Percentiles rank a stretch among this genome's conserved stretches.
Evolutionary conservation across 2,797 vertebrate species (phyloP).

Genomic region (Leontocebus nigricollis): DNA sequence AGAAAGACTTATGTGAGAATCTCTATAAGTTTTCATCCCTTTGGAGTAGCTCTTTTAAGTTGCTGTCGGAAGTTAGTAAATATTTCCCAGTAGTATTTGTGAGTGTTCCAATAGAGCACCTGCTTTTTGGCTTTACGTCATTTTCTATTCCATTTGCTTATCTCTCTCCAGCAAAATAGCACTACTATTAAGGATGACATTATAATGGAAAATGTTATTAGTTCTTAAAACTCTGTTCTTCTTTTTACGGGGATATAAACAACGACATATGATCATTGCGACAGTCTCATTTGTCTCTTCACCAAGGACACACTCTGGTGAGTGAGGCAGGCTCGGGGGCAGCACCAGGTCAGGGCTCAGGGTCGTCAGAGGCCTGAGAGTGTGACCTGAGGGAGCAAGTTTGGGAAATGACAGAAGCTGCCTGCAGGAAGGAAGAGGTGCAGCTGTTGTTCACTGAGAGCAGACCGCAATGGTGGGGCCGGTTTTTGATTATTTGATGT

Average conservation of each 20-base stretch:
- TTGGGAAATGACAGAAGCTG: not conserved
- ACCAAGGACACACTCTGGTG: conserved; percentile 23
- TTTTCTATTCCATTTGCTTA: conserved; percentile 75
- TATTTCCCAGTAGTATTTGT: conserved; percentile 66
- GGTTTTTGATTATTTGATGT: not conserved
- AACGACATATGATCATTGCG: conserved; percentile 59
- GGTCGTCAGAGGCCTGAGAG: not conserved
- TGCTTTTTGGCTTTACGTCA: conserved; percentile 63
- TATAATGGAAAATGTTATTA: conserved; percentile 75
- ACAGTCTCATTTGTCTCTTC: conserved; percentile 67
- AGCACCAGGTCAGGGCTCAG: not conserved
- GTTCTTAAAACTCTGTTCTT: conserved; percentile 74
- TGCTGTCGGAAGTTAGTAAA: conserved; percentile 43
- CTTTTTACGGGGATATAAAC: conserved; percentile 76
- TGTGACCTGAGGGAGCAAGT: not conserved
- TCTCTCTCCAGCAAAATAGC: conserved; percentile 69
- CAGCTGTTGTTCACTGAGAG: not conserved
- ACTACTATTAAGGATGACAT: conserved; percentile 77
- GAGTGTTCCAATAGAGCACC: conserved; percentile 58
- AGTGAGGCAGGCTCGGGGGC: not conserved
- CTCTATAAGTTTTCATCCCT: not conserved
- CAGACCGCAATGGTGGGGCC: not conserved
- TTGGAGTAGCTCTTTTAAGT: not conserved
- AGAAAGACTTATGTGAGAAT: not conserved
- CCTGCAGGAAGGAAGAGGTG: not conserved